Conservation (phyloP, 2,113 vertebrate genomes). For the Pluvianellus socialis region DNA sequence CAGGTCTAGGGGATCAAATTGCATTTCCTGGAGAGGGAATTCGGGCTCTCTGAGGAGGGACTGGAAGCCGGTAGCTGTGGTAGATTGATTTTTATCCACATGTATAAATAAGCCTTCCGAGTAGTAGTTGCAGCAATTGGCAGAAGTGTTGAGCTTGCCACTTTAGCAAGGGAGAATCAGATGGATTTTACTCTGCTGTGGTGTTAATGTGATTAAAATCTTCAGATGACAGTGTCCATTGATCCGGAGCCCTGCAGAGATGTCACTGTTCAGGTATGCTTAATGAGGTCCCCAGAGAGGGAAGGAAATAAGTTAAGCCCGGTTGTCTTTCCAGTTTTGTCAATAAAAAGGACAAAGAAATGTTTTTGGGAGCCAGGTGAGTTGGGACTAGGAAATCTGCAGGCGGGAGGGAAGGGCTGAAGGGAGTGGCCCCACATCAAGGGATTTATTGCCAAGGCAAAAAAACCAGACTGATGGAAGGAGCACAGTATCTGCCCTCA, state of each 20-base stretch:
- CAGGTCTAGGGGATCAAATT: background rate
- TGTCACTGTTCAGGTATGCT: background rate
- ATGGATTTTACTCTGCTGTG: background rate
- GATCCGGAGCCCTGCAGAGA: background rate
- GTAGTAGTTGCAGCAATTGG: background rate
- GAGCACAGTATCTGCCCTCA: background rate
- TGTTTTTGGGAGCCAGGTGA: background rate
- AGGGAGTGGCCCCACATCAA: background rate
- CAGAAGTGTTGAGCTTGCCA: background rate
- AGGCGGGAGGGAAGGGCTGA: background rate
- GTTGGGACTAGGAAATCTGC: background rate
- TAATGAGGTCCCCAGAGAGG: background rate
- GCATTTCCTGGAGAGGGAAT: background rate
- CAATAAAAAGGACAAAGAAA: background rate
- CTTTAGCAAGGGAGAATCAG: background rate
- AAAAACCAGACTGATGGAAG: background rate
- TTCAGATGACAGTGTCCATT: background rate
- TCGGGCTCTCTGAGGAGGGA: background rate
- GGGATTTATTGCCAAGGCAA: background rate
- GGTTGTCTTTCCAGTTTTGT: background rate
- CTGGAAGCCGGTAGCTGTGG: background rate
- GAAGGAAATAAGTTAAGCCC: background rate
- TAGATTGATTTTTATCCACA: constrained; percentile 3
- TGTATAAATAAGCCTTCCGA: background rate
- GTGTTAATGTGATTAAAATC: constrained; percentile 26